These are phyloP conservation scores for Drosophila rhopaloa DNA, from an alignment of 1,140 invertebrate genomes.

Conservation along the genomic window DNA sequence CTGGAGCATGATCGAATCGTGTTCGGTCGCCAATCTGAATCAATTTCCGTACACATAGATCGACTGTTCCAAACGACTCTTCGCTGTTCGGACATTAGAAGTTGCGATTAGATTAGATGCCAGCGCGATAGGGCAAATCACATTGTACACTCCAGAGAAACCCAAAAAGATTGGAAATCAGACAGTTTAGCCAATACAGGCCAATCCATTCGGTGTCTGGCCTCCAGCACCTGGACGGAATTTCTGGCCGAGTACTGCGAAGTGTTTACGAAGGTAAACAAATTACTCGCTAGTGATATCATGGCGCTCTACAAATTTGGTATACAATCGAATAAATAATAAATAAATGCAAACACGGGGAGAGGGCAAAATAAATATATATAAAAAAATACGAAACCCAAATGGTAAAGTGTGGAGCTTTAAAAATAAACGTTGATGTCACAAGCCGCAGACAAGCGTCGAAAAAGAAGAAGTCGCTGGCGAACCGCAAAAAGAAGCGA, in stretches of 20 bases:
- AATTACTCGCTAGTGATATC: conserved; percentile 73
- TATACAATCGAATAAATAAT: conserved; percentile 57
- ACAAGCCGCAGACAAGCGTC: conserved; percentile 32
- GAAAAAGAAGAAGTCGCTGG: conserved; percentile 18
- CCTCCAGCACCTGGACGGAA: conserved; percentile 4
- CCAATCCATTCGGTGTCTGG: conserved; percentile 10
- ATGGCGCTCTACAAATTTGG: conserved; percentile 72
- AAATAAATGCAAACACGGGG: conserved; percentile 71
- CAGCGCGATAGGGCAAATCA: conserved; percentile 37
- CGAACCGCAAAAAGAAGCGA: conserved; percentile 35
- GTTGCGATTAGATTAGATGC: conserved; percentile 47
- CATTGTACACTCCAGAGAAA: conserved; percentile 41
- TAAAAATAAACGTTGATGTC: conserved; percentile 83
- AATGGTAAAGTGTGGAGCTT: conserved; percentile 59
- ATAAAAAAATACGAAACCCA: conserved; percentile 35
- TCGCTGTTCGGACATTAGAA: conserved; percentile 12
- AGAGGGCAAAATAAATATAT: conserved; percentile 49
- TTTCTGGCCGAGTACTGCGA: conserved; percentile 8
- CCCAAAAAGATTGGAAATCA: conserved; percentile 39
- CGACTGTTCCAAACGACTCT: conserved; percentile 17
- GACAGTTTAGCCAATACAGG: conserved; percentile 29
- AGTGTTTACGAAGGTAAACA: conserved; percentile 55
- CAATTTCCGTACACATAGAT: conserved; percentile 19
- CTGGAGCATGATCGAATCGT: conserved; percentile 42
- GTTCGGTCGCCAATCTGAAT: conserved; percentile 2